Evolutionary conservation across 2,888 invertebrate genomes (phyloP).

Genomic region (Lysandra bellargus): DNA sequence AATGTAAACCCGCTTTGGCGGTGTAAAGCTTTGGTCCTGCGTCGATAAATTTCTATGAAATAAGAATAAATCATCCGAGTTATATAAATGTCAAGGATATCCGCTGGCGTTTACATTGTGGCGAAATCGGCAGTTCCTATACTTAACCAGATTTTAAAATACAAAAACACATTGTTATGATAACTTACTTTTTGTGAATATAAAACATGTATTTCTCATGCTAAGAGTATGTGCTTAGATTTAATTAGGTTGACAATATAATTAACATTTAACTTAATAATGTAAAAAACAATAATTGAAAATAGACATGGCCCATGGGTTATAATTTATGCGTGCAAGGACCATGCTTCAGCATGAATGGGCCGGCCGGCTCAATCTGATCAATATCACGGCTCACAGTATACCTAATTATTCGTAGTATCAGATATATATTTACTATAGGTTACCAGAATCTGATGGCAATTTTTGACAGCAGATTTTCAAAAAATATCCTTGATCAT

Average conservation of each 20-base stretch:
- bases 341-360: neutral
- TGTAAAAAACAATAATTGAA: neutral
- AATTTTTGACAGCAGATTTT: no score
- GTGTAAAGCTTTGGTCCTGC: neutral
- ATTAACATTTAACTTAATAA: neutral
- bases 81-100: constrained; percentile 8
- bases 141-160: no score
- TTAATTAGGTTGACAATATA: neutral
- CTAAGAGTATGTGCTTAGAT: neutral
- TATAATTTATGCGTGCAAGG: neutral
- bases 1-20: no score
- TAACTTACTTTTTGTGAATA: neutral
- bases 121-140: neutral
- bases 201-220: neutral
- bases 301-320: neutral
- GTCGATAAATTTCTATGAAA: neutral
- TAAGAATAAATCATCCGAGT: neutral
- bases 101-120: neutral
- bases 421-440: no score
- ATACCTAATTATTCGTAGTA: no score
- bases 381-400: no score
- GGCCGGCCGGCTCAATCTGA: neutral
- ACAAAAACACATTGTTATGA: neutral
- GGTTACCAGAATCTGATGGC: no score
- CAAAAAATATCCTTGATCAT: no score